Base-by-base conservation (phyloP, 2,113 vertebrate genomes). In the Semicossyphus pulcher region DNA sequence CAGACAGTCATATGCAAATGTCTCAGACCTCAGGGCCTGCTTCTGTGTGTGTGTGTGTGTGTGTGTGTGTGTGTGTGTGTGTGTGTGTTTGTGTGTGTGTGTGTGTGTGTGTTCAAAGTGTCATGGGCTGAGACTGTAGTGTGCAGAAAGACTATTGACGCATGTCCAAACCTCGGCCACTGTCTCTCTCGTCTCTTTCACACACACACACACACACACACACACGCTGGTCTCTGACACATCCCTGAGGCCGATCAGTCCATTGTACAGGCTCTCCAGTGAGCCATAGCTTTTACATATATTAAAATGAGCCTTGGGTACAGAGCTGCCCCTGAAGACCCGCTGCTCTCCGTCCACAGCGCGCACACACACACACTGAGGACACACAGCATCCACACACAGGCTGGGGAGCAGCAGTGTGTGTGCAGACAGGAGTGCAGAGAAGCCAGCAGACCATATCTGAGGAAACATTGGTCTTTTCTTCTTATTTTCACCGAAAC, bases 251-350 rank as follows among this genome's bases (percentile, higher is more conserved):
- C 80, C 79, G 90, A 86, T 87, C 90, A 88, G 84, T 89, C 90
- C 86, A 88, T 84, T 86, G 78, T 84, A 81, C 85, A 73, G 80
- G 63, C 76, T 86, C 85, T 90, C 88, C 88, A 88, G 86, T 89
- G 91, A 91, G 86, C 85, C 91, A 88, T 87, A 78, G 83, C 81
- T 69, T 92, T 92, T 90, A 92, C 91, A 91, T 92, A 92, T 91
- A 92, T 91, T 91, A 88, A 92, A 90, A 92, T 90, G 78, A 92
- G 85, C 69, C 78, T 74, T 86, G 86, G 86, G 88, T 88, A 75
- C 67, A 71, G 78, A 76, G 61, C 61, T 53, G 54, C 68, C 86
- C 76, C 88, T 62, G 67, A 80, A 88, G 86, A 89, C 83, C 69
- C 7, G 7, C 76, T 65, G 16, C 78, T 82, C 48, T 82, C 68